Evolutionary conservation across 2,888 invertebrate species (phyloP).

Genomic region (Aphodius sticticus): DNA sequence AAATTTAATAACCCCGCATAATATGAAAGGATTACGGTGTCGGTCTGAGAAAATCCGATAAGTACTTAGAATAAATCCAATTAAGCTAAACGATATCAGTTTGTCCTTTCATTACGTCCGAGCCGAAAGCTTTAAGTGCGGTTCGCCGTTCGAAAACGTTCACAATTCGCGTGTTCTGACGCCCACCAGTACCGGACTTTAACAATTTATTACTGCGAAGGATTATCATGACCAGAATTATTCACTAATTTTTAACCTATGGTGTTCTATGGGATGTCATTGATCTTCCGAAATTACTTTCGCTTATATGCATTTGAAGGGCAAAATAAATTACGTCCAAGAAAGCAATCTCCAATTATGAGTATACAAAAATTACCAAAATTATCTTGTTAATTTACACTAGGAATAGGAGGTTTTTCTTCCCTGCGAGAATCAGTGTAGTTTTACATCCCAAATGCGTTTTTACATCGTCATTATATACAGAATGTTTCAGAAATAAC

Average conservation of each 20-base stretch:
- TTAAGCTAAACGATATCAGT: constrained; percentile 19
- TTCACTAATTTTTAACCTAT: neutral
- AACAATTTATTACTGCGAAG: neutral
- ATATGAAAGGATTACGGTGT: neutral
- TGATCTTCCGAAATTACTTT: neutral
- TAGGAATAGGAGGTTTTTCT: no score
- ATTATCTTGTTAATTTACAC: no score
- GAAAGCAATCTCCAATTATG: no score
- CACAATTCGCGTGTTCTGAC: constrained; percentile 4
- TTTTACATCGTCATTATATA: no score
- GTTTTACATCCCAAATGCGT: no score
- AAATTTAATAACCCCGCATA: constrained; percentile 12
- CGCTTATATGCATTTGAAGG: neutral
- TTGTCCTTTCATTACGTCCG: constrained; percentile 13
- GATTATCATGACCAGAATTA: neutral
- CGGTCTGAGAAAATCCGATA: constrained; percentile 7
- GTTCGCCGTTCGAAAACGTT: neutral
- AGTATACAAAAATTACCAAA: no score
- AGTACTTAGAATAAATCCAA: constrained; percentile 10
- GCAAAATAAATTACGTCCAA: no score
- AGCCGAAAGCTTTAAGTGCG: neutral
- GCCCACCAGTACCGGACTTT: neutral
- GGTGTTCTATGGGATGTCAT: neutral
- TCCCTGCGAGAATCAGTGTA: no score
- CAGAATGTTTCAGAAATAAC: no score